These are phyloP conservation scores for Panulirus ornatus DNA, from an alignment of 1,140 invertebrate genomes.

Conservation along the genomic window DNA sequence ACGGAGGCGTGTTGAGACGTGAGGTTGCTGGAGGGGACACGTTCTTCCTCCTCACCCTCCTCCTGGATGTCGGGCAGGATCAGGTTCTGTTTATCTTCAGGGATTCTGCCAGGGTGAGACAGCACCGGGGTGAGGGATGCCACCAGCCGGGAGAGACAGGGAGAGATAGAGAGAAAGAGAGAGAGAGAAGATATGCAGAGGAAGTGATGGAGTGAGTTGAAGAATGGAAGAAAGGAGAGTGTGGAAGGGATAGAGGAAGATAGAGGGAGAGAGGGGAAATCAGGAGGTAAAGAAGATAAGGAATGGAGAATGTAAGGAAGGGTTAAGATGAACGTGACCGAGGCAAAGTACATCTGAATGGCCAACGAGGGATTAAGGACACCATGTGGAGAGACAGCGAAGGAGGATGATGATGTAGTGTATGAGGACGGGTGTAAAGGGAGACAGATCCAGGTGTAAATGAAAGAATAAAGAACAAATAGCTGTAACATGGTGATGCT, in stretches of 20 bases:
- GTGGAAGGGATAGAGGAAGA: neutral
- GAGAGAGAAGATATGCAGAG: neutral
- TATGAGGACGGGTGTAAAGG: neutral
- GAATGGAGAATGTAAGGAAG: neutral
- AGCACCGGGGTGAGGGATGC: neutral
- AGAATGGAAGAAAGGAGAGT: neutral
- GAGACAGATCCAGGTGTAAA: neutral
- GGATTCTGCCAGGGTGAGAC: slow-evolving; percentile 79
- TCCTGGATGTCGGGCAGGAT: slow-evolving; percentile 82
- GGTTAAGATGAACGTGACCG: neutral
- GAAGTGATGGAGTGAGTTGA: neutral
- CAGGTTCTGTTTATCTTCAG: slow-evolving; percentile 82
- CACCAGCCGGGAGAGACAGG: neutral
- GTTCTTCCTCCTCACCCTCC: slow-evolving; percentile 80
- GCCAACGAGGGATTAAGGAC: too few relatives aligned
- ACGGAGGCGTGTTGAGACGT: slow-evolving; percentile 31
- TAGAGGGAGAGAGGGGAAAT: neutral
- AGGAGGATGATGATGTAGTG: too few relatives aligned
- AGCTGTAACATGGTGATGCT: neutral
- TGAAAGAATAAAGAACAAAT: neutral
- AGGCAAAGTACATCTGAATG: neutral
- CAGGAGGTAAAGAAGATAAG: neutral
- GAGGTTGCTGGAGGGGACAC: slow-evolving; percentile 19
- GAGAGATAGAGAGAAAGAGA: neutral
- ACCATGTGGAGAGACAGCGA: neutral